Percentiles rank a stretch among this genome's conserved stretches.
Evolutionary conservation across 2,888 invertebrate species (phyloP).

Genomic region (Cheilosia urbana): DNA sequence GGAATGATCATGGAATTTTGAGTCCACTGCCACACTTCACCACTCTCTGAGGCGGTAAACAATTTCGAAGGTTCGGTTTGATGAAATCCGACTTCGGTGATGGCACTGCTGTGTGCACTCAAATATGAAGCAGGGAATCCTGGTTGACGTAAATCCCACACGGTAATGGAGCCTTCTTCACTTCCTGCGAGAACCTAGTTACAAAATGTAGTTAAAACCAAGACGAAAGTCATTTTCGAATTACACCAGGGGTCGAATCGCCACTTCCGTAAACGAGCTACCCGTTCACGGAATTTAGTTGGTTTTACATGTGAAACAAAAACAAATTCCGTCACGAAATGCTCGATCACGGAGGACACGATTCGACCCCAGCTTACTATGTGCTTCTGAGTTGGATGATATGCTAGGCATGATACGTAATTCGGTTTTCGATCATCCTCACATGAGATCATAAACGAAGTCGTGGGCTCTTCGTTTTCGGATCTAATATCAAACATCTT

Average conservation of each 20-base stretch:
- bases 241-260: too few species aligned
- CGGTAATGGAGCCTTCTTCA: slow-evolving; percentile 93
- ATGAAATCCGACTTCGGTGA: slow-evolving; percentile 95
- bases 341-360: too few species aligned
- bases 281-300: too few species aligned
- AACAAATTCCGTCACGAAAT: too few species aligned
- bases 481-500: slow-evolving; percentile 94
- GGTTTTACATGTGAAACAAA: too few species aligned
- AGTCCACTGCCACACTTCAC: slow-evolving; percentile 96
- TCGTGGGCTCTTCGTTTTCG: slow-evolving; percentile 87
- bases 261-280: too few species aligned
- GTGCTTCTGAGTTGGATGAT: slow-evolving; percentile 95
- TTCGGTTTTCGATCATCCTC: slow-evolving; percentile 86
- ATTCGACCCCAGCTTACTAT: slow-evolving; percentile 87
- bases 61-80: slow-evolving; percentile 93
- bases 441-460: slow-evolving; percentile 88
- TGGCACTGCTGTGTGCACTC: slow-evolving; percentile 90
- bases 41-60: slow-evolving; percentile 91
- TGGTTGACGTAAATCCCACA: slow-evolving; percentile 95
- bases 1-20: slow-evolving; percentile 84
- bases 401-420: slow-evolving; percentile 90
- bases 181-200: slow-evolving; percentile 89
- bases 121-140: slow-evolving; percentile 92
- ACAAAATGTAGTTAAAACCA: not conserved
- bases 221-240: not conserved